These are phyloP conservation scores for Tachysurus vachellii DNA, from an alignment of 2,113 vertebrate genomes.

Conservation along the genomic window DNA sequence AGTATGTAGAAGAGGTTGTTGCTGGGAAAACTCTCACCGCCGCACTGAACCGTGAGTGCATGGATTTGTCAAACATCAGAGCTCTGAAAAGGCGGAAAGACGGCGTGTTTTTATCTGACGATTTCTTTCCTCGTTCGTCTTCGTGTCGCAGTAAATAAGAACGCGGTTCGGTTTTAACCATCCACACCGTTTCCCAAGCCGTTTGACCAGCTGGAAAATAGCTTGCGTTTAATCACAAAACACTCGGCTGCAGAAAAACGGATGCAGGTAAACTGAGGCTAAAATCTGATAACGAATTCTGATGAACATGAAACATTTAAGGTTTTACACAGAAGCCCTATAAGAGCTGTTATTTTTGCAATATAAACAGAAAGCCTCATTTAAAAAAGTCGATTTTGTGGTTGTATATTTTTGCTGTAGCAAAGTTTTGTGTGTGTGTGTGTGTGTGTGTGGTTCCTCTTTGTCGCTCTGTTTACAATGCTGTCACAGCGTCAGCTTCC, in stretches of 20 bases:
- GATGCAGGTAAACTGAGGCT: neutral
- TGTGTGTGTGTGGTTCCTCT: conserved; percentile 56
- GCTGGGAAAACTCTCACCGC: neutral
- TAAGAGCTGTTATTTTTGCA: neutral
- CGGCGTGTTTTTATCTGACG: neutral
- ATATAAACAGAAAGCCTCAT: neutral
- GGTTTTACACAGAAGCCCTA: neutral
- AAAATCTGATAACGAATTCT: neutral
- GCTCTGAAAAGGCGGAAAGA: neutral
- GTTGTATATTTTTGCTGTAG: neutral
- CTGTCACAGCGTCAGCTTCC: conserved; percentile 40
- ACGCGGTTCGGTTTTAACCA: neutral
- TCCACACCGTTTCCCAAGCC: neutral
- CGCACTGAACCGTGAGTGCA: neutral
- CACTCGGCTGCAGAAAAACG: neutral
- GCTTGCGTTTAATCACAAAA: neutral
- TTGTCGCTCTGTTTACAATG: conserved; percentile 55
- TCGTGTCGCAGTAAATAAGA: neutral
- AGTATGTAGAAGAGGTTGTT: neutral
- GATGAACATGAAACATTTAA: neutral
- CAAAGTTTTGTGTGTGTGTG: neutral
- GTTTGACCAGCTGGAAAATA: too few species aligned
- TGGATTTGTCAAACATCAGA: neutral
- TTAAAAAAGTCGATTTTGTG: neutral
- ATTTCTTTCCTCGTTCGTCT: neutral